Base-by-base conservation (phyloP, 2,888 invertebrate species). In the Theodoxus fluviatilis region DNA sequence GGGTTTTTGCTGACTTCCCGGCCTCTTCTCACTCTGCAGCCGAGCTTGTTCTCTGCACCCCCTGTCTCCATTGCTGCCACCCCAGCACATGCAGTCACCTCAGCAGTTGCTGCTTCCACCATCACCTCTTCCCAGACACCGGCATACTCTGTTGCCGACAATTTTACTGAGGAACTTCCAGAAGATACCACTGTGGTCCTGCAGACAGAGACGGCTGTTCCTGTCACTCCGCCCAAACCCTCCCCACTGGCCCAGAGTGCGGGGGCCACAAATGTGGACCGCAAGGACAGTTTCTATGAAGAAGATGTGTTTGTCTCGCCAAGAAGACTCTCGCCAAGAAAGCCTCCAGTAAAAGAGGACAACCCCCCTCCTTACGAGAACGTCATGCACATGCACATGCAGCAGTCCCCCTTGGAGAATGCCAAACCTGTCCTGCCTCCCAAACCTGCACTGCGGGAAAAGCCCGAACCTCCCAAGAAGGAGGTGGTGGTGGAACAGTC, bases 281-380 rank as follows among this genome's bases (percentile, higher is more conserved):
- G 78, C 22, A 76, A 78, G 57, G 83, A 83, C 71, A 83, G 83
- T 70, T 83, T 83, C 71, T 83, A 83, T 70, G 82, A 82, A 25
- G 80, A 79, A 69, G 82, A 82, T 68, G 80, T 80, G n/a, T n/a
- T n/a, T n/a, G n/a, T n/a, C n/a, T n/a, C n/a, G n/a, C n/a, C n/a
- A n/a, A n/a, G n/a, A 4, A 73, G 68, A 57, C 18, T 61, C 12
- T 68, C 72, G 33, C 73, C 6, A 67, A 43, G 9, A 75, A 75
- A 55, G 15, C 49, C 3, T 18, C 33, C 9, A 12, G n/a, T n/a
- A n/a, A n/a, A n/a, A n/a, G n/a, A n/a, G n/a, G n/a, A n/a, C n/a
- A n/a, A n/a, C n/a, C n/a, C n/a, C n/a, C n/a, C n/a, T n/a, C n/a
- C n/a, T n/a, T n/a, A n/a, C n/a, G n/a, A n/a, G n/a, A n/a, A n/a